These are phyloP conservation scores for Clarias laeviceps DNA, from an alignment of 2,797 vertebrate genomes.

Conservation along the genomic window DNA sequence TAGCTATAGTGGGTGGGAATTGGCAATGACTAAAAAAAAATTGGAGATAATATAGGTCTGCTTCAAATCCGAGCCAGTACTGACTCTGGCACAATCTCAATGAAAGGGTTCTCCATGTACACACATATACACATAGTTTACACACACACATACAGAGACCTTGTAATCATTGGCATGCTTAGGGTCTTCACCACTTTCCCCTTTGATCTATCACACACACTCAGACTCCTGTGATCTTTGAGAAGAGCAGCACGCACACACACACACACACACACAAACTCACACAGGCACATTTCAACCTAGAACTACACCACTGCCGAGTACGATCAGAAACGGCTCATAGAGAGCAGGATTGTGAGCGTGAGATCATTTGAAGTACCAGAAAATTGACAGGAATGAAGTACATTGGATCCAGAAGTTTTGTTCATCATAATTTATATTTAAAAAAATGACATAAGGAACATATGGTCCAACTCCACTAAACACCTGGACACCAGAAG, in stretches of 20 bases:
- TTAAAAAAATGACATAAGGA: neutral
- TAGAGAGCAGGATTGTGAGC: neutral
- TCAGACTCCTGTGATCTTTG: slow-evolving; percentile 56
- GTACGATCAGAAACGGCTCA: neutral
- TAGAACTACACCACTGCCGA: slow-evolving; percentile 31
- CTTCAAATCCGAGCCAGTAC: slow-evolving; percentile 2
- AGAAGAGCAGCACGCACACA: slow-evolving; percentile 29
- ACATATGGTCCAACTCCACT: slow-evolving; percentile 3
- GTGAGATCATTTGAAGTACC: neutral
- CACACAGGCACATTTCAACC: slow-evolving; percentile 19
- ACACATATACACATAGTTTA: slow-evolving; percentile 8
- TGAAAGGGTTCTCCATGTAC: slow-evolving; percentile 13
- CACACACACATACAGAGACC: slow-evolving; percentile 32
- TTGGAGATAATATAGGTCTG: slow-evolving; percentile 1
- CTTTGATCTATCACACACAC: slow-evolving; percentile 56
- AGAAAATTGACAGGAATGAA: neutral
- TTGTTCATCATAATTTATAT: neutral
- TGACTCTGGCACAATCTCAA: slow-evolving; percentile 2
- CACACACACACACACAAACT: slow-evolving; percentile 27
- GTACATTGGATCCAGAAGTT: neutral
- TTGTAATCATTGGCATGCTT: slow-evolving; percentile 53
- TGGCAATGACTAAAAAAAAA: slow-evolving; percentile 19
- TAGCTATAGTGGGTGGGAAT: slow-evolving; percentile 14
- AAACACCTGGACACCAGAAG: slow-evolving; percentile 18
- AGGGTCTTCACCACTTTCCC: slow-evolving; percentile 47